Base-by-base conservation (phyloP, 2,113 vertebrate genomes). In the Dipodomys ordii region DNA sequence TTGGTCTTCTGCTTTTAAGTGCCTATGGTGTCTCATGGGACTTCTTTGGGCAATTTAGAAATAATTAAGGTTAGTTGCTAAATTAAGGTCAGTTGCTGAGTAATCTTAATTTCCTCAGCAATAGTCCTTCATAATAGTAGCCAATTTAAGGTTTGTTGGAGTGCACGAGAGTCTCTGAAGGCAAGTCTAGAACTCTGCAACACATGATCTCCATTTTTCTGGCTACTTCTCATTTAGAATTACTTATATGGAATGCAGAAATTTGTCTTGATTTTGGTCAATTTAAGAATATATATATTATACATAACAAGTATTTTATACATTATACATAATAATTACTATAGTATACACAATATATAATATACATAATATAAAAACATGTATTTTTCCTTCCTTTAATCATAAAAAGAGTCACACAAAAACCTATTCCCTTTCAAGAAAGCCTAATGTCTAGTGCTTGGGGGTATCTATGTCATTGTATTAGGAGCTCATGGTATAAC, bases 191-290 rank as follows among this genome's bases (percentile, higher is more conserved):
- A 71, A 49, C 69, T 25, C 30, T 23, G 10, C 1, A 22, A 23
- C 0, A 64, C 12, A 20, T 18, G 10, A 3, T 28, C n/a, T 76
- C 20, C 1, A 13, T 96, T 97, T 97, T 49, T 49, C 92, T 94
- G 60, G 72, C 76, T 81, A 96, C 90, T 87, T 92, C 92, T 95
- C 92, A 92, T 95, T 97, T 95, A 94, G 83, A 97, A 97, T 97
- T 97, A 97, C 97, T 97, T 97, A 93, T 95, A 97, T 87, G 96
- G 94, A 96, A 95, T 95, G 73, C 35, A 79, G 32, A 69, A 82
- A 94, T 93, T 80, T 73, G 90, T 90, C 94, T 46, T 90, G 95
- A 96, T 94, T 96, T 96, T 95, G 94, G 92, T 97, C 94, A 97
- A 96, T 97, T 97, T 94, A 60, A 95, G 83, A 44, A 69, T 25